phyloP scores from a whole-genome alignment of 2,113 vertebrate species.

The Turnix velox region DNA sequence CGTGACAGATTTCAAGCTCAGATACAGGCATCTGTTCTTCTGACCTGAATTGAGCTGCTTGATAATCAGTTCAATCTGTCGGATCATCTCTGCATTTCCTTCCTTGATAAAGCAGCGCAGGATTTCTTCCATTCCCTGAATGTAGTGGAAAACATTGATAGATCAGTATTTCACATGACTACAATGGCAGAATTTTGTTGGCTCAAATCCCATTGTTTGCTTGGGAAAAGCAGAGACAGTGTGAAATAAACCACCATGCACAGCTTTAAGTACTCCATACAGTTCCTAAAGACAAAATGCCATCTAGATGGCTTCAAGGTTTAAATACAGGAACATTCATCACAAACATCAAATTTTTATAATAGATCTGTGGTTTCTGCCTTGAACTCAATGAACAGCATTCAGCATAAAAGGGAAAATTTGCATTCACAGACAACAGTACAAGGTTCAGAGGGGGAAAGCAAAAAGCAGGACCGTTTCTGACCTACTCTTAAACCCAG shows the following conservation, averaged over 20 bases:
- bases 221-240: background rate
- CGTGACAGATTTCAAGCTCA: background rate
- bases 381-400: background rate
- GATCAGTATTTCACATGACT: background rate
- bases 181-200: background rate
- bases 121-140: constrained; percentile 92
- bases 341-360: background rate
- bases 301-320: background rate
- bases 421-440: background rate
- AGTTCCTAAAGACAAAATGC: rapidly evolving
- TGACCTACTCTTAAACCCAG: background rate
- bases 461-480: background rate
- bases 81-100: constrained; percentile 84
- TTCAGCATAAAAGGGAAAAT: background rate
- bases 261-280: background rate
- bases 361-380: background rate
- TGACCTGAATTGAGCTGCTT: constrained; percentile 91
- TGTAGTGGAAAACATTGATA: background rate
- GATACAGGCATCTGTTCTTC: background rate
- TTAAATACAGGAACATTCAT: background rate
- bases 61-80: constrained; percentile 93
- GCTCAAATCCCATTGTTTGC: background rate
- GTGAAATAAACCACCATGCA: background rate
- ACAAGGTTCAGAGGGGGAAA: background rate
- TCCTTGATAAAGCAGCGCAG: constrained; percentile 89